Evolutionary conservation across 2,113 vertebrate genomes (phyloP).

Genomic region (Gallinago media): DNA sequence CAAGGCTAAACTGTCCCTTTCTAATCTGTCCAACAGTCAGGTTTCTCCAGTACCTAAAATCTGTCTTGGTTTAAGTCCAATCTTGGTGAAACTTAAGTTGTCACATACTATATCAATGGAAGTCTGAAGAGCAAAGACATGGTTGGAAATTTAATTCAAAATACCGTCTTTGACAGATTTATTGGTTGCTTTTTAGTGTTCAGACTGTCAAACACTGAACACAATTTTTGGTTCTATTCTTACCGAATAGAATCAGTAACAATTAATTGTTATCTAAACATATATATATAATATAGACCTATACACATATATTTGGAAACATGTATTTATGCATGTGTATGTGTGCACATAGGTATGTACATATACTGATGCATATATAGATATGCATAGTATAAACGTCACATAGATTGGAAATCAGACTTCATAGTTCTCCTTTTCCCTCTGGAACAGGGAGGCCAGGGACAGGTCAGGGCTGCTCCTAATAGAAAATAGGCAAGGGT

Average conservation of each 20-base stretch:
- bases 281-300: not conserved
- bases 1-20: not conserved
- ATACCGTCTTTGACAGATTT: not conserved
- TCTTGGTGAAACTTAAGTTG: not conserved
- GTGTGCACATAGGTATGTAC: not conserved
- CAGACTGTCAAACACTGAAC: not conserved
- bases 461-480: not conserved
- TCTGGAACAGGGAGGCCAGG: not conserved
- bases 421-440: not conserved
- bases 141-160: not conserved
- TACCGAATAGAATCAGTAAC: not conserved
- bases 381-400: not conserved
- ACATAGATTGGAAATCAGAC: not conserved
- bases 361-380: not conserved
- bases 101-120: not conserved
- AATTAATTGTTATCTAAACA: not conserved
- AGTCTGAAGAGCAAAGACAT: not conserved
- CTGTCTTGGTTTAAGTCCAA: not conserved
- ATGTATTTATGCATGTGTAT: too few species aligned
- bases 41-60: not conserved
- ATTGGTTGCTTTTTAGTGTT: not conserved
- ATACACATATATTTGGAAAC: not conserved
- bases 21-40: not conserved
- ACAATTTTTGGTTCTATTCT: not conserved
- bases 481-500: not conserved